Percentiles rank a stretch among this genome's conserved stretches.
These are phyloP conservation scores for Corbicula japonica DNA, from an alignment of 2,888 invertebrate genomes.

Conservation along the genomic window DNA sequence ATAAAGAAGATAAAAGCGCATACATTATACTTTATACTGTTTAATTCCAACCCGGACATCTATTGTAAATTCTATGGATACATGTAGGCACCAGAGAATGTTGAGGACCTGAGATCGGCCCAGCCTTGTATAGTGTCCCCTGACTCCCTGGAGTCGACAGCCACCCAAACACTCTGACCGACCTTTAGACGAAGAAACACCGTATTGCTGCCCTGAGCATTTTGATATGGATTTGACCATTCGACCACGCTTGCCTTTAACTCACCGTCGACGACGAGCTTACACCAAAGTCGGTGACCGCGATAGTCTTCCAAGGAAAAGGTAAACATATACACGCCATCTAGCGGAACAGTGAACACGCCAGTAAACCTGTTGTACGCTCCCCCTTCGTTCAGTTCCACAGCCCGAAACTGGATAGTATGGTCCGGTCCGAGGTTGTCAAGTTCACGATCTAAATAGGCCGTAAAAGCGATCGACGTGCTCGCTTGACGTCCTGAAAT, in stretches of 20 bases:
- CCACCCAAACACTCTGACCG: slow-evolving; percentile 18
- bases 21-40: no score
- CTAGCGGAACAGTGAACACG: slow-evolving; percentile 8
- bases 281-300: slow-evolving; percentile 6
- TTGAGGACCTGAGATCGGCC: background rate
- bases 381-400: slow-evolving; percentile 22
- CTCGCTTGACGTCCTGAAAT: slow-evolving; percentile 1
- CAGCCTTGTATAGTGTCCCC: slow-evolving; percentile 15
- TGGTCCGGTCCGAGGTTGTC: slow-evolving; percentile 22
- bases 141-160: slow-evolving; percentile 12
- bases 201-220: slow-evolving; percentile 16
- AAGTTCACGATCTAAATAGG: slow-evolving; percentile 12
- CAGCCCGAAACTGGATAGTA: slow-evolving; percentile 10
- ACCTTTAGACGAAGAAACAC: slow-evolving; percentile 4
- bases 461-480: slow-evolving; percentile 8
- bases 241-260: slow-evolving; percentile 4
- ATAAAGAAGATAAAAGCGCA: no score
- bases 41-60: no score
- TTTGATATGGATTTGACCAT: background rate
- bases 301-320: slow-evolving; percentile 15
- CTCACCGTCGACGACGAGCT: slow-evolving; percentile 24
- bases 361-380: slow-evolving; percentile 10
- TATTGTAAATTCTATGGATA: no score
- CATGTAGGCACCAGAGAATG: slow-evolving; percentile 4
- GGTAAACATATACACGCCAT: slow-evolving; percentile 14